Conservation (phyloP, 2,797 vertebrate species). For the Crax fasciolata region DNA sequence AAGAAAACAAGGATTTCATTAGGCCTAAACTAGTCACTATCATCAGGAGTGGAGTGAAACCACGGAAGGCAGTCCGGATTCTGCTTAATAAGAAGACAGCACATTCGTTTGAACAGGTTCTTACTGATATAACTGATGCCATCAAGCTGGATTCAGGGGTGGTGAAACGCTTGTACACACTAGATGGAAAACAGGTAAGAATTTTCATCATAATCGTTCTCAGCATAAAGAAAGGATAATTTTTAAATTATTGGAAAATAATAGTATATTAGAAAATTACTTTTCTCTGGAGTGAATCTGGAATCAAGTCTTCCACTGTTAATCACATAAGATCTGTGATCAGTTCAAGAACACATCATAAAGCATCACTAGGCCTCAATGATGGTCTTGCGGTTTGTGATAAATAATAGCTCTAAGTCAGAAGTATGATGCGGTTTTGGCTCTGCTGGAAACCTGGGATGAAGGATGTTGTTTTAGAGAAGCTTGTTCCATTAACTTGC, state of each 20-base stretch:
- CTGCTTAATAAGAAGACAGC: constrained; percentile 99
- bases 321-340: background rate
- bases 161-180: constrained; percentile 94
- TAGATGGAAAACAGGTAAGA: constrained; percentile 96
- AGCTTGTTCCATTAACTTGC: constrained; percentile 46
- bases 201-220: background rate
- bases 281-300: background rate
- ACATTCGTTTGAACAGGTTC: constrained; percentile 97
- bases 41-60: constrained; percentile 96
- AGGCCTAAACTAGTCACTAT: constrained; percentile 97
- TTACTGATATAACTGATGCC: constrained; percentile 96
- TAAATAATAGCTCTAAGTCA: constrained; percentile 1
- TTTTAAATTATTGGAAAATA: background rate
- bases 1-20: constrained; percentile 95
- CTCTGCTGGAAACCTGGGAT: background rate
- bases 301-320: background rate
- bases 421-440: constrained; percentile 22
- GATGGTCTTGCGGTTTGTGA: background rate
- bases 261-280: background rate
- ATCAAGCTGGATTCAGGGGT: constrained; percentile 96
- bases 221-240: background rate
- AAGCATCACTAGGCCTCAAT: background rate
- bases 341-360: background rate
- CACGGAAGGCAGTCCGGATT: constrained; percentile 93
- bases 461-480: constrained; percentile 16